Percentiles rank a stretch among this genome's conserved stretches.
These are phyloP conservation scores for Ispidina lecontei DNA, from an alignment of 2,797 vertebrate species.

Conservation along the genomic window DNA sequence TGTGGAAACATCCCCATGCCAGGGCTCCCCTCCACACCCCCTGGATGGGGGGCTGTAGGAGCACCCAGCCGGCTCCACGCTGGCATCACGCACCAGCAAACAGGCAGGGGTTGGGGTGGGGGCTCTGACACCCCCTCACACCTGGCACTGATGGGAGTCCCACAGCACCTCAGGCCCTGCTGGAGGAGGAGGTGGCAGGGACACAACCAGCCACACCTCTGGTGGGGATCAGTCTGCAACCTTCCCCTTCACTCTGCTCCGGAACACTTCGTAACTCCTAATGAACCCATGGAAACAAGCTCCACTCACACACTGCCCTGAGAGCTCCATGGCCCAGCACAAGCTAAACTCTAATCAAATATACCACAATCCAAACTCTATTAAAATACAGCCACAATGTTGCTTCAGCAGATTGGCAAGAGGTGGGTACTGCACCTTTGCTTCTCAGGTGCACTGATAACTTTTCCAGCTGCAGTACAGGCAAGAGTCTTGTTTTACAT, in stretches of 20 bases:
- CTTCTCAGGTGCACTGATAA: background rate
- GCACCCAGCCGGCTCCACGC: no score
- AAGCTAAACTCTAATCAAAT: background rate
- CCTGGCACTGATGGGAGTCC: background rate
- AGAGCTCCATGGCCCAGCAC: background rate
- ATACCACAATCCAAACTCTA: no score
- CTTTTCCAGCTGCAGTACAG: background rate
- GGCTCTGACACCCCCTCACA: background rate
- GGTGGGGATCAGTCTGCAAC: background rate
- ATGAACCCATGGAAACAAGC: background rate
- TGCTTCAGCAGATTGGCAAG: background rate
- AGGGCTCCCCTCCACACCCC: background rate
- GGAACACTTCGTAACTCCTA: background rate
- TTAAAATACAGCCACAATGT: background rate
- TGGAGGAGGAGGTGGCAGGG: background rate
- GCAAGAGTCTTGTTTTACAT: background rate
- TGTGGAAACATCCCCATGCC: background rate
- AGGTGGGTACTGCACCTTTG: background rate
- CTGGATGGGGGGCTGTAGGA: background rate
- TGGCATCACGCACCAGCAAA: no score
- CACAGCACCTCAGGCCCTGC: background rate
- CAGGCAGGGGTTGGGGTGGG: no score
- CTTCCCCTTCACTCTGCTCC: background rate
- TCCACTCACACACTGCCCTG: accelerated
- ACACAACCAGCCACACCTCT: background rate